Base-by-base conservation (phyloP, 2,888 invertebrate genomes). In the Ochropleura plecta region DNA sequence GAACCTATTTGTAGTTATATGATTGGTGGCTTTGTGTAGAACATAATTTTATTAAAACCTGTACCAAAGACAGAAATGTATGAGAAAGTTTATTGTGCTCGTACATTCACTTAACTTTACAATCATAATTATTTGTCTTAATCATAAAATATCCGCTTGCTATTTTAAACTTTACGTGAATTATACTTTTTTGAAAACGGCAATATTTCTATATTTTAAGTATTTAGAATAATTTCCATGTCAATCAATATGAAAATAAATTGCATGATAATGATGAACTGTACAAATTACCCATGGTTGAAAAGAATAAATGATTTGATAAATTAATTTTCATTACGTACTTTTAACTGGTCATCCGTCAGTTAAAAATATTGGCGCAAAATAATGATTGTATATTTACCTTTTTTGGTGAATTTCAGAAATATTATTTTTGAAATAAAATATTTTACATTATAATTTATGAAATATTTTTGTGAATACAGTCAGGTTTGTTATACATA, bases 391-490 rank as follows among this genome's bases (percentile, higher is more conserved):
- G 4, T 49, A 14, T 5, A 49, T 14, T 2, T 30, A 30, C 30
- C 30, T 30, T 30, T n/a, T 49, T 44, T 0, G 14, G n/a, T 2
- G 18, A 51, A 6, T 10, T 40, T 51, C 12, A 42, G 0, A 46
- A n/a, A 30, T 66, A 66, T 46, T 5, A 16, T 30, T 5, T 6
- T 8, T 3, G 16, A 16, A 12, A 6, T 46, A 18, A 60, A 60
- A 60, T 59, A 64, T 74, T 14, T 51, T 53, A 14, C 51, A 16
- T 16, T 16, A 30, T 30, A 30, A 42, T 63, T 48, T 49, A 48
- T 10, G 14, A 63, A 74, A 55, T 42, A 57, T 63, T 63, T 72
- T 10, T 14, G 14, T 14, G 62, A 55, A 16, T 51, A 16, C 14
- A 48, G 40, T 20, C 18, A 46, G 30, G 30, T 30, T 30, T 0